Evolutionary conservation across 2,113 vertebrate genomes (phyloP).

Genomic region (Crypturellus undulatus): DNA sequence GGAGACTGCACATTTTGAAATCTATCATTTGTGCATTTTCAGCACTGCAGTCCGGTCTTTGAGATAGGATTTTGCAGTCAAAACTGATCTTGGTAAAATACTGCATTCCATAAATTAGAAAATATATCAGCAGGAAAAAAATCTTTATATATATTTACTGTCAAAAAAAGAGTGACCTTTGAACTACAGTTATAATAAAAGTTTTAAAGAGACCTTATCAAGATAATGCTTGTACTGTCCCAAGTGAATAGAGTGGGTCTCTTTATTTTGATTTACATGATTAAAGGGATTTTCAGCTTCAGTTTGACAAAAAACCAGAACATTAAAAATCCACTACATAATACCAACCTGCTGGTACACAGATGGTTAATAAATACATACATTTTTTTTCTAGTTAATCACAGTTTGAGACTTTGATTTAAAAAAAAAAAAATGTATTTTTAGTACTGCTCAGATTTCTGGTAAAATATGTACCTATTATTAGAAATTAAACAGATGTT

Average conservation of each 20-base stretch:
- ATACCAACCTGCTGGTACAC: neutral
- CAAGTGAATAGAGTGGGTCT: neutral
- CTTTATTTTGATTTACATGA: neutral
- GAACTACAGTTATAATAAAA: neutral
- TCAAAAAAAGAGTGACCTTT: neutral
- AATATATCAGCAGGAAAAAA: neutral
- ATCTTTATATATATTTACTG: neutral
- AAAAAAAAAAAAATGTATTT: neutral
- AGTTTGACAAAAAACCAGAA: neutral
- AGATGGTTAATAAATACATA: neutral
- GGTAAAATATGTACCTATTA: neutral
- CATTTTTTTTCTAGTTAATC: neutral
- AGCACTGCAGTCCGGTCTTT: neutral
- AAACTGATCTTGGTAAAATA: neutral
- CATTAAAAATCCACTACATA: neutral
- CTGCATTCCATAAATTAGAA: constrained; percentile 20
- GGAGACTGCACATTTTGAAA: neutral
- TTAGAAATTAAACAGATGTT: neutral
- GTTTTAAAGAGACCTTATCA: neutral
- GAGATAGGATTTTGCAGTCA: neutral
- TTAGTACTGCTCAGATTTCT: neutral
- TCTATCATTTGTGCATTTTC: neutral
- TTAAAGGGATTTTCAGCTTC: neutral
- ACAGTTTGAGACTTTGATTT: neutral
- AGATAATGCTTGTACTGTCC: neutral